phyloP scores from a whole-genome alignment of 2,113 vertebrate genomes.

The Aptenodytes forsteri region DNA sequence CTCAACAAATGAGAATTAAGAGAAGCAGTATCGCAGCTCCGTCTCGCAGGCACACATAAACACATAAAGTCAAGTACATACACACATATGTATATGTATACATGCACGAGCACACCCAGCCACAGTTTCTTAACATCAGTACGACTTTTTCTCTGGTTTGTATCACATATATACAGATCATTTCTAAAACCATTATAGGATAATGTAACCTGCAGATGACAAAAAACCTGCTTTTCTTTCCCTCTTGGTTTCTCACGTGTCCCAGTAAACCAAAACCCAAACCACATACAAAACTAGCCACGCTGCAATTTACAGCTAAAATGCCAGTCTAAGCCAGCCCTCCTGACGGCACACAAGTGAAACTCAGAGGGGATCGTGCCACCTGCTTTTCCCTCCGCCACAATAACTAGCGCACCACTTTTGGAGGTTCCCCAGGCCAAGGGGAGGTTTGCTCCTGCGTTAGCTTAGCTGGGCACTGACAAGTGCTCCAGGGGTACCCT shows the following conservation, averaged over 20 bases:
- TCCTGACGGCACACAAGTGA: rapidly evolving
- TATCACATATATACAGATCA: background rate
- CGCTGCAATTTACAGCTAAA: background rate
- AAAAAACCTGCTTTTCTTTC: background rate
- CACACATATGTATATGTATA: rapidly evolving
- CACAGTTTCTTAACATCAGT: background rate
- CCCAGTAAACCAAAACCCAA: background rate
- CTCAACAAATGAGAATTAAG: background rate
- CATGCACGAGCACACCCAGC: rapidly evolving
- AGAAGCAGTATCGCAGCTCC: background rate
- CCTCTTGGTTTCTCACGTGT: background rate
- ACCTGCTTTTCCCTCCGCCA: background rate
- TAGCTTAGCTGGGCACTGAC: background rate
- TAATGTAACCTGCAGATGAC: background rate
- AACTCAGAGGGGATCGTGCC: rapidly evolving
- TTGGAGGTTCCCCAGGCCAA: background rate
- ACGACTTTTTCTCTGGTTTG: background rate
- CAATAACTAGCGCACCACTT: background rate
- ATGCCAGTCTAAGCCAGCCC: background rate
- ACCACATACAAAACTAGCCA: background rate
- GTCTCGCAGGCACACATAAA: rapidly evolving
- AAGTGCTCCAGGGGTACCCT: no score
- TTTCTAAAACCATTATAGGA: background rate
- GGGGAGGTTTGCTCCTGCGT: background rate
- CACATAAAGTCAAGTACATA: background rate